Percentiles rank a stretch among this genome's conserved stretches.
phyloP scores from a whole-genome alignment of 2,888 invertebrate genomes.

The Abrostola tripartita region DNA sequence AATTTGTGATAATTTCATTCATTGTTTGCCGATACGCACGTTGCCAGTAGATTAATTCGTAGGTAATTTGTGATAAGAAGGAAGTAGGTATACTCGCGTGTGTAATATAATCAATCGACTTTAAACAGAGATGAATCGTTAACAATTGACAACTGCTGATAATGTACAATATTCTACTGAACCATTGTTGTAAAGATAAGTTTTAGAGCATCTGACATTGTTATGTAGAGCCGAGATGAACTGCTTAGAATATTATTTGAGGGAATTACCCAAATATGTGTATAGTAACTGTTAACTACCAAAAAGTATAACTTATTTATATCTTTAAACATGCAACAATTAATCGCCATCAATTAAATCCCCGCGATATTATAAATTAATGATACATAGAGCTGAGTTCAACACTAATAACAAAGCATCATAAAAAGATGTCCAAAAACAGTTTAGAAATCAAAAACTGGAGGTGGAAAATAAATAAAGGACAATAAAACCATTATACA shows the following conservation, averaged over 20 bases:
- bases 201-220: neutral
- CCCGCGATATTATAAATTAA: neutral
- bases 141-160: neutral
- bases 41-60: slow-evolving; percentile 14
- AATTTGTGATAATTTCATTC: slow-evolving; percentile 33
- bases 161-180: neutral
- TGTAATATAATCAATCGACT: neutral
- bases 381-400: neutral
- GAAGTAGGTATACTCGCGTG: slow-evolving; percentile 19
- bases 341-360: too few species aligned
- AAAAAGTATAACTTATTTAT: too few species aligned
- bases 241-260: neutral
- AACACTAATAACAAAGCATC: neutral
- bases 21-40: slow-evolving; percentile 44
- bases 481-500: slow-evolving; percentile 82
- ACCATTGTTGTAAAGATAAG: neutral
- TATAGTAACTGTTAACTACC: too few species aligned
- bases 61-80: slow-evolving; percentile 45
- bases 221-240: neutral
- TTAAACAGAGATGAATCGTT: neutral
- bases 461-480: slow-evolving; percentile 75
- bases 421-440: slow-evolving; percentile 39
- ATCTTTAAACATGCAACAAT: too few species aligned
- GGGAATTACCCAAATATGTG: too few species aligned
- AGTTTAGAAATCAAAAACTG: slow-evolving; percentile 43